Percentiles rank a stretch among this genome's conserved stretches.
phyloP scores from a whole-genome alignment of 37 sponge, comb jelly and placozoan species.

The Axinella damicornis region DNA sequence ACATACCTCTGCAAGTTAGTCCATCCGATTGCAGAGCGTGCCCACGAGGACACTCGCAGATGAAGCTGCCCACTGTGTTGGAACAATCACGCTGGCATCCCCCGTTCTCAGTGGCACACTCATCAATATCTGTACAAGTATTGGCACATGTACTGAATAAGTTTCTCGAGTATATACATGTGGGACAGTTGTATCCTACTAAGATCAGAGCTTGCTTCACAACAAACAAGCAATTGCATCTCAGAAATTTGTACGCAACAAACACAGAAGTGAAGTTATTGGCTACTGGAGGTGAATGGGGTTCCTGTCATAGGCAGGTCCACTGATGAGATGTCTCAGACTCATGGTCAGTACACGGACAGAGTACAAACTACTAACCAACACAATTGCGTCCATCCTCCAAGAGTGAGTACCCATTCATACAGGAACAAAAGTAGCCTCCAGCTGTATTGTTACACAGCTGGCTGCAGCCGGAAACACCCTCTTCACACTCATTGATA shows the following conservation, averaged over 20 bases:
- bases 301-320: too few species aligned
- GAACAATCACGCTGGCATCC: not conserved
- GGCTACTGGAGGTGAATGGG: too few species aligned
- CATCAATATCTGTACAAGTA: not conserved
- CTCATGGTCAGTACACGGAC: too few species aligned
- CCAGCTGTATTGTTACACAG: not conserved
- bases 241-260: too few species aligned
- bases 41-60: slow-evolving; percentile 1
- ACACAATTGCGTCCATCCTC: not conserved
- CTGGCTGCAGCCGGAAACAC: not conserved
- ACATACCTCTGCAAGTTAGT: not conserved
- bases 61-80: not conserved
- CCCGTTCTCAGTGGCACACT: not conserved
- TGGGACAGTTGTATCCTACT: too few species aligned
- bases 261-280: too few species aligned
- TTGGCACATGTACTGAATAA: too few species aligned
- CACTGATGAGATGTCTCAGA: too few species aligned
- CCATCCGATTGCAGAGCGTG: not conserved
- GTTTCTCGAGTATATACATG: too few species aligned
- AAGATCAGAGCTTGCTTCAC: too few species aligned
- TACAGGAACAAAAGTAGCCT: not conserved
- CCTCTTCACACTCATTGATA: slow-evolving; percentile 1
- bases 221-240: too few species aligned
- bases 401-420: not conserved
- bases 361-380: not conserved